phyloP scores from a whole-genome alignment of 2,113 vertebrate species.

The Heterotilapia buettikoferi region DNA sequence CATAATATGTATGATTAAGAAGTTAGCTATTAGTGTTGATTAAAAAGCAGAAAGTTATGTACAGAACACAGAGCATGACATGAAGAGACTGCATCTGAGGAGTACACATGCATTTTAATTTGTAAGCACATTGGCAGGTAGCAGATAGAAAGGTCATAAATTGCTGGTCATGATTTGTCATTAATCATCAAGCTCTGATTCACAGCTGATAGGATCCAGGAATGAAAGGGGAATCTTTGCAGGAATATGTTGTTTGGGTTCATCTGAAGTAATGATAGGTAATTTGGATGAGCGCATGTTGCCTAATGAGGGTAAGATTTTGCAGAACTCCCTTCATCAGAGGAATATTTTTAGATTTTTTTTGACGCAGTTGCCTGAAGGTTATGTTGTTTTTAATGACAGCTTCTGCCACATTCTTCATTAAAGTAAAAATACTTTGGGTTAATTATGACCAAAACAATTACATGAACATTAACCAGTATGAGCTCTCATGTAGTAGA shows the following conservation, averaged over 20 bases:
- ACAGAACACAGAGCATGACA: not conserved
- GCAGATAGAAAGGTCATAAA: conserved; percentile 22
- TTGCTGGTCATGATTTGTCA: not conserved
- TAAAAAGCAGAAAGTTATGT: not conserved
- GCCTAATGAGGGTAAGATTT: not conserved
- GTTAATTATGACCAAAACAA: not conserved
- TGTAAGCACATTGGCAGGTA: not conserved
- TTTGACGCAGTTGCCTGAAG: not conserved
- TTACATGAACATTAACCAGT: not conserved
- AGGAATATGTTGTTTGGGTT: not conserved
- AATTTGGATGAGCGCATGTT: not conserved
- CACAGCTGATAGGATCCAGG: not conserved
- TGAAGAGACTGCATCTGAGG: not conserved
- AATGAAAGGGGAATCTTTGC: not conserved
- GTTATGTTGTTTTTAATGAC: not conserved
- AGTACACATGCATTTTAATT: not conserved
- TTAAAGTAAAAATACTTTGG: not conserved
- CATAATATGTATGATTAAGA: not conserved
- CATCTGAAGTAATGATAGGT: not conserved
- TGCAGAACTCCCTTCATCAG: not conserved
- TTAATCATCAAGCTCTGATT: conserved; percentile 30
- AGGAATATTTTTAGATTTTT: not conserved
- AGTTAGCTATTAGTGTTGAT: not conserved
- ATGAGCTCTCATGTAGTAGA: not conserved
- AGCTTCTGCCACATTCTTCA: not conserved